Evolutionary conservation across 35 echinoderm and acorn worm species (phyloP).

Genomic region (Hemicentrotus pulcherrimus): DNA sequence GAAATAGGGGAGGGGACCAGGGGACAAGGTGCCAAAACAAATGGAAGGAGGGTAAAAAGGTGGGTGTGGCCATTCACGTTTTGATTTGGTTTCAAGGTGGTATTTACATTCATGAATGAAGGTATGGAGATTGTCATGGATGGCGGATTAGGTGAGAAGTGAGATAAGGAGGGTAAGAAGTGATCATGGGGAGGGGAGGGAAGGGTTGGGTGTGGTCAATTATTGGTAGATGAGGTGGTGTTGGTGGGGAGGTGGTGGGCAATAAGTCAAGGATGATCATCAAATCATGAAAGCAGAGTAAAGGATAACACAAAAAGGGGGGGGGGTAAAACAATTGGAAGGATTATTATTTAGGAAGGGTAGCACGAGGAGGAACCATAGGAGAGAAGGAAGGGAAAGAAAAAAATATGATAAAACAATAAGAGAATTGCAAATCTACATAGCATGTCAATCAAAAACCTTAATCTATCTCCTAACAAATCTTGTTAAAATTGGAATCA

Average conservation of each 20-base stretch:
- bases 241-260: neutral
- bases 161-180: neutral
- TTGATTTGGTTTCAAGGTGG: neutral
- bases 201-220: neutral
- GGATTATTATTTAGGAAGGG: neutral
- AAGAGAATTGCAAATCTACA: conserved; percentile 21
- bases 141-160: neutral
- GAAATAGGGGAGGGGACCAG: neutral
- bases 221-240: neutral
- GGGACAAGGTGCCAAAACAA: neutral
- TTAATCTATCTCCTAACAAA: neutral
- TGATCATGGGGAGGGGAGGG: neutral
- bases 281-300: conserved; percentile 6
- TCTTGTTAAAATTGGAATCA: neutral
- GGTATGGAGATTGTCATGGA: neutral
- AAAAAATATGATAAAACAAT: neutral
- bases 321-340: conserved; percentile 21
- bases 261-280: neutral
- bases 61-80: neutral
- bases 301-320: neutral
- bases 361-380: neutral
- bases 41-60: neutral
- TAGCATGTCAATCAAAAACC: neutral
- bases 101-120: neutral
- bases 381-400: neutral